Evolutionary conservation across 2,797 vertebrate genomes (phyloP), one percentile per base, ranked within the genome.

Genomic region (Crenuchus spilurus): DNA sequence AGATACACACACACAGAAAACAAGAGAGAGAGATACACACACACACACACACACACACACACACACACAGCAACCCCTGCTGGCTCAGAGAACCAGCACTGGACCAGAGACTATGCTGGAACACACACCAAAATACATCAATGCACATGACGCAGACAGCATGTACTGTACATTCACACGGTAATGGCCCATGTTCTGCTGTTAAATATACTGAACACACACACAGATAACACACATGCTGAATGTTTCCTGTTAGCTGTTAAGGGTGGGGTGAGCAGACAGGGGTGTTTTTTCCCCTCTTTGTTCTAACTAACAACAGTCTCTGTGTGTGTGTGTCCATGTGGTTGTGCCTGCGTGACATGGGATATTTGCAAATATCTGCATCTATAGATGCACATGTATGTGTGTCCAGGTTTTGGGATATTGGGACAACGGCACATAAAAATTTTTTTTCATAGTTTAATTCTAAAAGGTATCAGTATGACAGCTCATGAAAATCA

Each of bases 221-320:
- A 28, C 44, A 58, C 49, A 60, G 77, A 77, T 71, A 65, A 71
- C 64, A 46, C 70, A 49, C 70, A 71, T 58, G 31, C 60, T 70
- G 49, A 63, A 75, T 75, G 77, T 80, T 80, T 82, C 78, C 81
- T 83, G 72, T 65, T 82, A 58, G 69, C 69, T 78, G 44, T 67
- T 73, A 75, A 78, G 81, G 78, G 64, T 80, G 66, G 82, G 69
- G 80, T 78, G 77, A 84, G 70, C 67, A 61, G 74, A 42, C 67
- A 30, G 13, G 62, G 41, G 66, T 87, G 81, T 87, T 86, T 89
- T 87, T 85, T 87, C 85, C 81, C 81, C 33, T 80, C 83, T 89
- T 89, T 91, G 85, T 88, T 86, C 79, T 69, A 70, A 74, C 7
- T 35, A 73, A 63, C 62, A 73, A 64, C 58, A 49, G 55, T 70